These are phyloP conservation scores for Cebus imitator DNA, from an alignment of 2,113 vertebrate species.

Conservation along the genomic window DNA sequence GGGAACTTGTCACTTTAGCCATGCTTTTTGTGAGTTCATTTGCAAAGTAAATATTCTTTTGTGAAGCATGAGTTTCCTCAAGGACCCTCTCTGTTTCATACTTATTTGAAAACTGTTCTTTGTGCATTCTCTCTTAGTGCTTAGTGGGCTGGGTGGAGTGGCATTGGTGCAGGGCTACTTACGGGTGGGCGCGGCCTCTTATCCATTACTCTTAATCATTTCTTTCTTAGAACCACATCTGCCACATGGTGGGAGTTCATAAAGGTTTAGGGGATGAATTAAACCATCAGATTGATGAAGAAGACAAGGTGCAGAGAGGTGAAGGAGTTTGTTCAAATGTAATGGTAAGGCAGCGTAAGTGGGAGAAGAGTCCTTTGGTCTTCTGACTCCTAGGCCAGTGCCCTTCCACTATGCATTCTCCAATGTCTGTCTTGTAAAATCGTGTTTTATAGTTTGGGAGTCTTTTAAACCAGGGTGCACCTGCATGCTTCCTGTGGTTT, in stretches of 20 bases:
- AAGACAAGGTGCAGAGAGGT: neutral
- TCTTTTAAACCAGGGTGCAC: neutral
- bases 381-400: neutral
- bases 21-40: constrained; percentile 7
- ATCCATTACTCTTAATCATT: neutral
- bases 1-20: neutral
- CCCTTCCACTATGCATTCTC: neutral
- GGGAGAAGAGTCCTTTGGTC: neutral
- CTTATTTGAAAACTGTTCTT: neutral
- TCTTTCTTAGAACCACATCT: neutral
- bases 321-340: neutral
- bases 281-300: neutral
- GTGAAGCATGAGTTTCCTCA: neutral
- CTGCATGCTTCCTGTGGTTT: neutral
- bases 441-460: neutral
- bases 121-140: neutral
- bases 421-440: neutral
- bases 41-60: neutral
- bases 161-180: neutral
- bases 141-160: neutral
- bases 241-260: neutral
- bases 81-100: neutral
- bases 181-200: neutral
- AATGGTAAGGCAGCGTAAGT: neutral
- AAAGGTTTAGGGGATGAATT: neutral